phyloP scores from a whole-genome alignment of 2,113 vertebrate species.

The Nanorana parkeri region DNA sequence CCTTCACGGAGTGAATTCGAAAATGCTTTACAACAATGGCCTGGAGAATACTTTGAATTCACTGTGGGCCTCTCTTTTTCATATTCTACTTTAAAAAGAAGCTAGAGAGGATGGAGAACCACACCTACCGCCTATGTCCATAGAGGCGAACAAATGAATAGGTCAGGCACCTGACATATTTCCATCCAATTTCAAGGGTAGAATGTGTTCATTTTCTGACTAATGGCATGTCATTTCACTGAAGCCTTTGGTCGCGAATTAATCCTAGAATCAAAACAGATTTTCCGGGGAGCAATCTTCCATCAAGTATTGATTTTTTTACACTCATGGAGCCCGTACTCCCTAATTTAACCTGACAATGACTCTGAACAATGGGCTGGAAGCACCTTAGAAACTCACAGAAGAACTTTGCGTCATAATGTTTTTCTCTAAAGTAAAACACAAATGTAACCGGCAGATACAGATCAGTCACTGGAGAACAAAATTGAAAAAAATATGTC shows the following conservation, averaged over 20 bases:
- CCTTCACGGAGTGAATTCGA: constrained; percentile 89
- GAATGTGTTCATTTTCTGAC: constrained; percentile 99
- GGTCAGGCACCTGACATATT: constrained; percentile 99
- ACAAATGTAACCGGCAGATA: constrained; percentile 66
- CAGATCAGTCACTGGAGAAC: constrained; percentile 10
- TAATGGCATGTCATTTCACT: constrained; percentile 99
- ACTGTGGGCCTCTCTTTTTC: constrained; percentile 73
- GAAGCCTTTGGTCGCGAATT: constrained; percentile 98
- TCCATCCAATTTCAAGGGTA: constrained; percentile 99
- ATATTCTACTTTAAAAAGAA: constrained; percentile 79
- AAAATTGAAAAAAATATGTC: not conserved
- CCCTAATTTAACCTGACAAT: constrained; percentile 99
- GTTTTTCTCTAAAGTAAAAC: constrained; percentile 81
- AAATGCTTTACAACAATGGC: constrained; percentile 87
- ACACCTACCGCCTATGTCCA: constrained; percentile 82
- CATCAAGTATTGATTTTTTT: constrained; percentile 99
- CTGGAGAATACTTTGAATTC: constrained; percentile 90
- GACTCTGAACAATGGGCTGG: constrained; percentile 97
- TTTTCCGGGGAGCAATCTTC: constrained; percentile 99
- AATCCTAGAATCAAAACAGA: constrained; percentile 99
- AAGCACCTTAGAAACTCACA: constrained; percentile 96
- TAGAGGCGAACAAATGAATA: constrained; percentile 88
- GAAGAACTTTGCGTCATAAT: constrained; percentile 84
- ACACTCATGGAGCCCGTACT: constrained; percentile 99
- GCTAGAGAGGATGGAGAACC: constrained; percentile 77